Evolutionary conservation across 2,113 vertebrate genomes (phyloP).

Genomic region (Gobius niger): DNA sequence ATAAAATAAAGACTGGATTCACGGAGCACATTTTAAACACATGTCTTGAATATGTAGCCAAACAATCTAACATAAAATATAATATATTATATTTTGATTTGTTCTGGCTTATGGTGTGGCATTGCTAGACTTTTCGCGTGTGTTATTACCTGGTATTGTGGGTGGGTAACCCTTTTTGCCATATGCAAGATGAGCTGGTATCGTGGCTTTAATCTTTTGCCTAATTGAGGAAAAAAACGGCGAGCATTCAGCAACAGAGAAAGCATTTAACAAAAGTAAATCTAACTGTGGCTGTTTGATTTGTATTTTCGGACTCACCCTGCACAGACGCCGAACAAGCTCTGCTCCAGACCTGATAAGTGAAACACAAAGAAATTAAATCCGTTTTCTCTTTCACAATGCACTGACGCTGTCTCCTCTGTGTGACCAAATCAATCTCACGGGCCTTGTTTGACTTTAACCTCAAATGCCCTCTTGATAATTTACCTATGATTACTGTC

Average conservation of each 20-base stretch:
- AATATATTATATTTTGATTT: no score
- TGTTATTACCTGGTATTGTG: constrained; percentile 86
- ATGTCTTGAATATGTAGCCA: no score
- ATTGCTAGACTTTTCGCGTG: not conserved
- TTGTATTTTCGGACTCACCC: constrained; percentile 81
- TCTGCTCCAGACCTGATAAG: constrained; percentile 89
- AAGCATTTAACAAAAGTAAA: not conserved
- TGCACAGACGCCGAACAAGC: constrained; percentile 91
- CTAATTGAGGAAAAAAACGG: constrained; percentile 62
- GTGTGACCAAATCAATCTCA: not conserved
- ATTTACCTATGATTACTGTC: constrained; percentile 88
- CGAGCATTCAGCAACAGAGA: not conserved
- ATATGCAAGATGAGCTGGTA: constrained; percentile 92
- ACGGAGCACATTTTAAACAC: no score
- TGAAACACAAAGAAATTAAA: constrained; percentile 23
- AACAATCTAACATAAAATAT: no score
- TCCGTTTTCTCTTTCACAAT: constrained; percentile 17
- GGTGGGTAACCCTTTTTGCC: constrained; percentile 93
- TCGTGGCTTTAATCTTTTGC: constrained; percentile 92
- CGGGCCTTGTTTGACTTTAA: not conserved
- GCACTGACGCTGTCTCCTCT: not conserved
- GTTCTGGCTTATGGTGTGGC: no score
- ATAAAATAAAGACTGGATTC: no score
- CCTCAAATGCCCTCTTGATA: not conserved
- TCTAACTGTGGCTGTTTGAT: not conserved